A percentile compares a stretch with the other conserved stretches of the same genome.
These are phyloP conservation scores for Ichneumon xanthorius DNA, from an alignment of 2,888 invertebrate genomes.

Conservation along the genomic window DNA sequence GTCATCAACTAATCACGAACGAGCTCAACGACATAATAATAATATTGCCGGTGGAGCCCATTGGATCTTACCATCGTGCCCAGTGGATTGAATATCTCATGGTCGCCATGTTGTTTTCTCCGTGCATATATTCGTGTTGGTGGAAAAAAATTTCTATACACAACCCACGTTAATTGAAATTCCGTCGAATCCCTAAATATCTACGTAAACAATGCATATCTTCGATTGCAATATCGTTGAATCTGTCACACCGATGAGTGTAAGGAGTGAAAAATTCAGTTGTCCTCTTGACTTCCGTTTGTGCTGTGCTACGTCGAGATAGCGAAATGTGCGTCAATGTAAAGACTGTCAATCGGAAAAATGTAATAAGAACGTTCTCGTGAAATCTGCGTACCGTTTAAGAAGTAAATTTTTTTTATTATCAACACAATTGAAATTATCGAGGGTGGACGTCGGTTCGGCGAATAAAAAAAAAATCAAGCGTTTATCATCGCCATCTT, in stretches of 20 bases:
- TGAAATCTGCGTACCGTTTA: constrained; percentile 31
- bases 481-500: constrained; percentile 74
- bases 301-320: constrained; percentile 60
- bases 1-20: constrained; percentile 26
- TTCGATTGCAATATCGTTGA: constrained; percentile 36
- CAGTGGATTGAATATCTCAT: constrained; percentile 44
- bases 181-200: constrained; percentile 31
- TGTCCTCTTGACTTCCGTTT: constrained; percentile 69
- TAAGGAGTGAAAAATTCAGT: constrained; percentile 61
- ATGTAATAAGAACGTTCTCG: constrained; percentile 50
- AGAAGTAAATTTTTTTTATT: constrained; percentile 16
- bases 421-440: constrained; percentile 21
- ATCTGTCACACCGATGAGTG: constrained; percentile 26
- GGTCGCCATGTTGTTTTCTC: constrained; percentile 65
- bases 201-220: constrained; percentile 62
- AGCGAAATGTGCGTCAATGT: constrained; percentile 66
- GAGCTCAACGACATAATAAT: constrained; percentile 19
- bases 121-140: constrained; percentile 47
- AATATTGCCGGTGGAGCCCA: constrained; percentile 18
- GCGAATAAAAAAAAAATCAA: constrained; percentile 40
- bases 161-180: constrained; percentile 38
- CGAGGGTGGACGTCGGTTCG: not conserved
- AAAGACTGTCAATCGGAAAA: constrained; percentile 58
- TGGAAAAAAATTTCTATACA: constrained; percentile 53
- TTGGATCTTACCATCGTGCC: constrained; percentile 34